Base-by-base conservation (phyloP, 2,888 invertebrate genomes). In the Bruchidius siliquastri region DNA sequence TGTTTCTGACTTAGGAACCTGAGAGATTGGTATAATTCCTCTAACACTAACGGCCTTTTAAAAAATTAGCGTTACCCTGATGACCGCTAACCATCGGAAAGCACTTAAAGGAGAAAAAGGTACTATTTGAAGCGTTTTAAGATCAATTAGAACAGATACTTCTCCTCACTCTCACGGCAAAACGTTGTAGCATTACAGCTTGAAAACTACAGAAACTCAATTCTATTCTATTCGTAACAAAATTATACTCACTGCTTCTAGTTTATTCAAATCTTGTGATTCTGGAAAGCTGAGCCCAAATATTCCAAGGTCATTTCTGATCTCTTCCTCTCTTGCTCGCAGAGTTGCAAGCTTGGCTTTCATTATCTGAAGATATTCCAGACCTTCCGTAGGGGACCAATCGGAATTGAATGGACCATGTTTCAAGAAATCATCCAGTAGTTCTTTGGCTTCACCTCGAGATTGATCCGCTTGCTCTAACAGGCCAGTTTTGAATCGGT, bases 221-320 rank as follows among this genome's bases (percentile, higher is more conserved):
- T n/a, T n/a, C n/a, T n/a, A n/a, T n/a, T n/a, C n/a, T n/a, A n/a
- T n/a, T n/a, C n/a, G n/a, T n/a, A n/a, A n/a, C n/a, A n/a, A n/a
- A n/a, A n/a, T 68, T 3, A 68, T 21, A 68, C 68, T 68, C 72
- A 81, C 85, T 87, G 88, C 83, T 79, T 92, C 91, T 80, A 94
- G 87, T 82, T 88, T 89, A 78, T 87, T 88, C n/a, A 94, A 88
- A 80, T 93, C 92, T 68, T 88, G 81, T 78, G 91, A 92, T 81
- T 91, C 91, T 71, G 93, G 92, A 72, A 93, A 92, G 84, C 92
- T 94, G 72, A 96, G 90, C 81, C 93, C 92, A 83, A 96, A 96
- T 70, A 94, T 90, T 32, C 89, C 90, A 74, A 96, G 88, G 81
- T 96, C 93, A 84, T 89, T 87, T 81, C 91, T 90, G 81, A 95